These are phyloP conservation scores for Callyntrura guangdongensis DNA, from an alignment of 2,888 invertebrate genomes.

Conservation along the genomic window DNA sequence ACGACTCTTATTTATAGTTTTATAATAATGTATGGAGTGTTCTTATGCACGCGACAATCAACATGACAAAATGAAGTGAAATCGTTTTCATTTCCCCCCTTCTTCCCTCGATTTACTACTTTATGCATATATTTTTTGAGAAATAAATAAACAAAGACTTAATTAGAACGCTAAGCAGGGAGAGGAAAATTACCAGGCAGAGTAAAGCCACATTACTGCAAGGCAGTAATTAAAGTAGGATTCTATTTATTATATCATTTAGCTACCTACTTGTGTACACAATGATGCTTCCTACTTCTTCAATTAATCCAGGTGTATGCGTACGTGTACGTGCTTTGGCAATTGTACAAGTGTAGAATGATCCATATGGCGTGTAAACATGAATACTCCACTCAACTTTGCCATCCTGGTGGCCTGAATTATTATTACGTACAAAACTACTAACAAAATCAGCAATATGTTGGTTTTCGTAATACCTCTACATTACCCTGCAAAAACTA, in stretches of 20 bases:
- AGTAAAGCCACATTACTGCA: conserved; percentile 1
- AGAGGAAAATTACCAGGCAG: neutral
- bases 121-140: neutral
- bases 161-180: conserved; percentile 28
- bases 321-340: neutral
- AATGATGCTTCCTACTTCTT: neutral
- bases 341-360: neutral
- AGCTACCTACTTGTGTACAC: neutral
- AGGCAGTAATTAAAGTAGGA: neutral
- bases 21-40: neutral
- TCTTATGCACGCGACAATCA: neutral
- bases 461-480: neutral
- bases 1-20: neutral
- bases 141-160: conserved; percentile 30
- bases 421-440: conserved; percentile 1
- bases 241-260: neutral
- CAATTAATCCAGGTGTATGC: conserved; percentile 19
- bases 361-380: conserved; percentile 50
- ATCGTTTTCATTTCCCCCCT: neutral
- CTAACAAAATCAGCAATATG: neutral
- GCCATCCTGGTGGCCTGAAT: conserved; percentile 38
- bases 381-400: conserved; percentile 29
- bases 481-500: neutral
- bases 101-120: neutral
- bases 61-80: neutral